A percentile compares a stretch with the other conserved stretches of the same genome.
phyloP scores from a whole-genome alignment of 2,888 invertebrate genomes.

The Leucania comma region DNA sequence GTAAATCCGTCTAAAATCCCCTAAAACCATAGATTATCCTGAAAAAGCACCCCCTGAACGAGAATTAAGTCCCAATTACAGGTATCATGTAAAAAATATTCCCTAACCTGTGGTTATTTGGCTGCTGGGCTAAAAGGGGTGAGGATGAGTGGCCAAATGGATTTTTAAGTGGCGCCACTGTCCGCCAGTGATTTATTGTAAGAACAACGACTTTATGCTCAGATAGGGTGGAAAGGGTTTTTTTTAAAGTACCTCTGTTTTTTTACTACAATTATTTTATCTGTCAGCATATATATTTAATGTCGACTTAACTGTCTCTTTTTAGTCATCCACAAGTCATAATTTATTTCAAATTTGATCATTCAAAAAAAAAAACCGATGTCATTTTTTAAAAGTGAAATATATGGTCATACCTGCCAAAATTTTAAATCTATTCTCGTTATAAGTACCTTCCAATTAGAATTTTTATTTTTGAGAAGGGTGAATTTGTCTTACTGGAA shows the following conservation, averaged over 20 bases:
- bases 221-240: slow-evolving; percentile 64
- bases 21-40: slow-evolving; percentile 50
- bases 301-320: too few species aligned
- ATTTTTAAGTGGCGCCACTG: slow-evolving; percentile 83
- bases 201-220: slow-evolving; percentile 69
- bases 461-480: background rate
- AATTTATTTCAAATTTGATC: too few species aligned
- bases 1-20: slow-evolving; percentile 13
- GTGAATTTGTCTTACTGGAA: background rate
- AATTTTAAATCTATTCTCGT: too few species aligned
- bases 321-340: too few species aligned
- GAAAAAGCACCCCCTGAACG: slow-evolving; percentile 54
- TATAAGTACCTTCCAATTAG: too few species aligned
- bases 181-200: slow-evolving; percentile 83
- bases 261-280: too few species aligned
- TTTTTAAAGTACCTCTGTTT: too few species aligned
- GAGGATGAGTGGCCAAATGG: slow-evolving; percentile 75
- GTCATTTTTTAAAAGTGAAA: too few species aligned
- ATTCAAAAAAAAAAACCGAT: too few species aligned
- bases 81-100: slow-evolving; percentile 70
- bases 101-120: slow-evolving; percentile 70
- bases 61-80: slow-evolving; percentile 63
- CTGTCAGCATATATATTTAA: too few species aligned
- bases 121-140: slow-evolving; percentile 50
- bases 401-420: too few species aligned